phyloP scores from a whole-genome alignment of 2,888 invertebrate species.

The Dynastes grantii region DNA sequence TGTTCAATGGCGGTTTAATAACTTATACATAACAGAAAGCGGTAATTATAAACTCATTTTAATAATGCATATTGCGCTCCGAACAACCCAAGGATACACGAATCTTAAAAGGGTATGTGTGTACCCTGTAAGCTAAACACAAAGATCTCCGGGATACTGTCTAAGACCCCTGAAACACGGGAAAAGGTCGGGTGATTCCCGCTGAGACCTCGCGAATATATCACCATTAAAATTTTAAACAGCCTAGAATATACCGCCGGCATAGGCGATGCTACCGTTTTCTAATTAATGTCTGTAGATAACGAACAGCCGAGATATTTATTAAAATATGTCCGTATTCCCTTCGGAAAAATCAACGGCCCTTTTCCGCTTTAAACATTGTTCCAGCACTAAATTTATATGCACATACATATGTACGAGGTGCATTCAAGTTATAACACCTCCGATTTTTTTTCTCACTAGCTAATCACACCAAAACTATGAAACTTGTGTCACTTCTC shows the following conservation, averaged over 20 bases:
- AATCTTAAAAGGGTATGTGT: background rate
- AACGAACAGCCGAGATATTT: background rate
- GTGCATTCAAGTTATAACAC: no score
- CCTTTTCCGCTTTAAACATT: background rate
- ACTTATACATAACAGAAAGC: conserved; percentile 47
- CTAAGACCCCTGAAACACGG: background rate
- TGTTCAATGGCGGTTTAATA: conserved; percentile 51
- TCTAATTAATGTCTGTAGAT: background rate
- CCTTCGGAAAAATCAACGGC: background rate
- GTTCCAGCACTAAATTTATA: no score
- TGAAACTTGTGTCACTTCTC: no score
- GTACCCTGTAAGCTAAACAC: background rate
- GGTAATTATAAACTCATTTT: conserved; percentile 51
- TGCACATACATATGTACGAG: no score
- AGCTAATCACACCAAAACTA: no score
- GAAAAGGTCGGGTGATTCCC: background rate
- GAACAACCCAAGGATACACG: background rate
- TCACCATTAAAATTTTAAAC: conserved; percentile 16
- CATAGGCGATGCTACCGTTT: background rate
- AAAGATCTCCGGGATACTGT: background rate
- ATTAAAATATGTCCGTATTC: conserved; percentile 2
- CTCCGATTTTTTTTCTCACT: no score
- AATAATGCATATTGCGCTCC: conserved; percentile 48
- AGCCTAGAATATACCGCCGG: conserved; percentile 1
- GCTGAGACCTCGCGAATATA: conserved; percentile 13